Evolutionary conservation across 2,797 vertebrate species (phyloP).

Genomic region (Ispidina picta): DNA sequence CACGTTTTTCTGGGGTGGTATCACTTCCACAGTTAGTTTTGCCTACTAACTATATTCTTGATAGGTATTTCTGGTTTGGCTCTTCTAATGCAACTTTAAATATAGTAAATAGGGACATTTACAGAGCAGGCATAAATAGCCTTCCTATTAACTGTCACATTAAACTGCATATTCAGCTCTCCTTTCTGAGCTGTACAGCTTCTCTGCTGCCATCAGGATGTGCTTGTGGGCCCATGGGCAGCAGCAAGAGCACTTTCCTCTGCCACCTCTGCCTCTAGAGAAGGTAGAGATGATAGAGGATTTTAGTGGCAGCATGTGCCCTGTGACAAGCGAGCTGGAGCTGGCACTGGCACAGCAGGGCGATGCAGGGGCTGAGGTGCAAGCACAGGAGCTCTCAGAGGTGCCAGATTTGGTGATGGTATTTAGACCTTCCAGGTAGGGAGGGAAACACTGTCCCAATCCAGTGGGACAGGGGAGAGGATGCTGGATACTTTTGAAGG

Average conservation of each 20-base stretch:
- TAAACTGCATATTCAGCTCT: not conserved
- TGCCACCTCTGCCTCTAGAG: not conserved
- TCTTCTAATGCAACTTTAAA: not conserved
- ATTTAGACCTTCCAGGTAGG: not conserved
- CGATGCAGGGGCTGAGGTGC: not conserved
- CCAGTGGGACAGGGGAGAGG: not conserved
- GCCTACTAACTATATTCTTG: not conserved
- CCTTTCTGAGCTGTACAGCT: not conserved
- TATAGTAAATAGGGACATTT: not conserved
- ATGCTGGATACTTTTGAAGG: not conserved
- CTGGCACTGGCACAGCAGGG: not conserved
- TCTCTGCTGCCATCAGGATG: accelerated
- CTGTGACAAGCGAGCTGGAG: not conserved
- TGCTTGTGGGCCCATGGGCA: not conserved
- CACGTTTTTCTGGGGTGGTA: not conserved
- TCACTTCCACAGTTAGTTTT: not conserved
- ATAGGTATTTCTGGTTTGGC: not conserved
- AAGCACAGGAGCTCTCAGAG: not conserved
- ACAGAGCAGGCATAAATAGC: not conserved
- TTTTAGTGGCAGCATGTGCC: not conserved
- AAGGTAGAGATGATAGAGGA: not conserved
- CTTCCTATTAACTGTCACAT: not conserved
- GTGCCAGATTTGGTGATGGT: not conserved
- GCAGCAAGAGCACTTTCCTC: not conserved
- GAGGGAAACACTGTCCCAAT: not conserved